Evolutionary conservation across 2,797 vertebrate species (phyloP).

Genomic region (Sparus aurata): DNA sequence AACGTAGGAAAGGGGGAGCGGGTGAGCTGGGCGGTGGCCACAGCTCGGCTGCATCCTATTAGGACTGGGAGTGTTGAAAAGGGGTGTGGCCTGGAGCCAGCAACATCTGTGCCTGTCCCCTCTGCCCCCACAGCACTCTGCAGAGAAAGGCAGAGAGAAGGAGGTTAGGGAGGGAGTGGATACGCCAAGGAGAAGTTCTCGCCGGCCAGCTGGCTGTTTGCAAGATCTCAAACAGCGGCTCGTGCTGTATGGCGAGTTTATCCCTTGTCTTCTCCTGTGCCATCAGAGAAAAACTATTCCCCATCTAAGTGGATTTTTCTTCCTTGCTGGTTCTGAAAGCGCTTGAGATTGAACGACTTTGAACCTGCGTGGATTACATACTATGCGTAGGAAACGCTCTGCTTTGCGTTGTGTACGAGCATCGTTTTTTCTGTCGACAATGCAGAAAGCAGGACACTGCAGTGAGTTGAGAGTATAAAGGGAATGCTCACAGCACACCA

Average conservation of each 20-base stretch:
- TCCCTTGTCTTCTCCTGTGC: slow-evolving; percentile 27
- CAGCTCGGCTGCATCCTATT: slow-evolving; percentile 78
- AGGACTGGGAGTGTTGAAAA: slow-evolving; percentile 84
- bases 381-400: slow-evolving; percentile 66
- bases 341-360: slow-evolving; percentile 48
- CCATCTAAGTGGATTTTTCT: slow-evolving; percentile 54
- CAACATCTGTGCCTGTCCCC: slow-evolving; percentile 85
- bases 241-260: slow-evolving; percentile 39
- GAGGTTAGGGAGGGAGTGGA: slow-evolving; percentile 67
- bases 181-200: slow-evolving; percentile 56
- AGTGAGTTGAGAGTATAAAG: slow-evolving; percentile 71
- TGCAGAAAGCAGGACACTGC: slow-evolving; percentile 73
- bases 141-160: slow-evolving; percentile 75
- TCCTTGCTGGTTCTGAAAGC: slow-evolving; percentile 49
- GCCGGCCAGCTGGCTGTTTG: slow-evolving; percentile 69
- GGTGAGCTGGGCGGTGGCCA: slow-evolving; percentile 74
- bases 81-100: slow-evolving; percentile 80
- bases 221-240: slow-evolving; percentile 54
- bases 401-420: slow-evolving; percentile 33
- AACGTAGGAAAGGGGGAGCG: slow-evolving; percentile 24
- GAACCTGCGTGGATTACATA: slow-evolving; percentile 69
- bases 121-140: slow-evolving; percentile 75
- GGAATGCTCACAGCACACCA: slow-evolving; percentile 68
- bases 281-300: slow-evolving; percentile 32
- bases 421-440: slow-evolving; percentile 57